Evolutionary conservation across 2,888 invertebrate genomes (phyloP).

Genomic region (Rhamphomyia laevipes): DNA sequence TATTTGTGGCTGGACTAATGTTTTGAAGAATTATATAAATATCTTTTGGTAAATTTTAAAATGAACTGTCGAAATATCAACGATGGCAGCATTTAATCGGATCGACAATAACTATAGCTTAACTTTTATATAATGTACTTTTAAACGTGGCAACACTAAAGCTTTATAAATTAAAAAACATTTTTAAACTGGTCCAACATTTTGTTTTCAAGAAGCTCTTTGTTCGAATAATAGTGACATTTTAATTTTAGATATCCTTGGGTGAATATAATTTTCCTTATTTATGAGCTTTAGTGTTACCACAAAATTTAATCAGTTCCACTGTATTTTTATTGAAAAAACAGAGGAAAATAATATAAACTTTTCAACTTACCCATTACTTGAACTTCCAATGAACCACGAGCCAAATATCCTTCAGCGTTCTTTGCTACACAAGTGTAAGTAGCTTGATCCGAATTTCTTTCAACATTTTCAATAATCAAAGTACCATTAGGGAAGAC

Average conservation of each 20-base stretch:
- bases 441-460: slow-evolving; percentile 82
- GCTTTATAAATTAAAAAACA: background rate
- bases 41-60: background rate
- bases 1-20: slow-evolving; percentile 64
- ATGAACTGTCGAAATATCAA: background rate
- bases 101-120: slow-evolving; percentile 4
- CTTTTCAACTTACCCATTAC: slow-evolving; percentile 78
- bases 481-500: slow-evolving; percentile 88
- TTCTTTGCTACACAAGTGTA: slow-evolving; percentile 92
- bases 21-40: no score
- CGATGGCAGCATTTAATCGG: slow-evolving; percentile 7
- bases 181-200: no score
- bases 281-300: slow-evolving; percentile 8
- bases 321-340: slow-evolving; percentile 3
- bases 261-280: background rate
- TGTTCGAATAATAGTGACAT: no score
- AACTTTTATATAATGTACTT: slow-evolving; percentile 4
- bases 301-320: slow-evolving; percentile 5
- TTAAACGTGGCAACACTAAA: slow-evolving; percentile 2
- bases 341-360: slow-evolving; percentile 2
- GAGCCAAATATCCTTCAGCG: slow-evolving; percentile 78
- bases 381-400: slow-evolving; percentile 82
- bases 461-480: slow-evolving; percentile 86
- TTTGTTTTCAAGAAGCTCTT: no score
- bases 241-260: no score